A percentile compares a stretch with the other conserved stretches of the same genome.
phyloP scores from a whole-genome alignment of 2,113 vertebrate genomes.

The Bubo bubo region DNA sequence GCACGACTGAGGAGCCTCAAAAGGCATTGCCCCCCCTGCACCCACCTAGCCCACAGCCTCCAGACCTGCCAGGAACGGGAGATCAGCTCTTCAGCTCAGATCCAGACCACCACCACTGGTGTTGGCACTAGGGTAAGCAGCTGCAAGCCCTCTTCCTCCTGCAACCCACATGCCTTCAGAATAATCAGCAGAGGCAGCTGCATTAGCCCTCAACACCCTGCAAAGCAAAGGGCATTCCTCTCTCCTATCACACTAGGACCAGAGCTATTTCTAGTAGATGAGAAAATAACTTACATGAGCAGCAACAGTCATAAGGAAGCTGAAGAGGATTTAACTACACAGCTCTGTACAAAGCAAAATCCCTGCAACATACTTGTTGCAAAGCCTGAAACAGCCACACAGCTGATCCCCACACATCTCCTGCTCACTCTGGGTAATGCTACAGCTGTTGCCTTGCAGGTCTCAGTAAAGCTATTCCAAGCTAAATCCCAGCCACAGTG shows the following conservation, averaged over 20 bases:
- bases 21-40: rapidly evolving
- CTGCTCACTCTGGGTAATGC: not conserved
- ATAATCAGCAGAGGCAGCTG: not conserved
- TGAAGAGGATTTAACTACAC: constrained; percentile 11
- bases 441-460: not conserved
- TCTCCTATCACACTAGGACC: not conserved
- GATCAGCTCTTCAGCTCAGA: not conserved
- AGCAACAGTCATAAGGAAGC: not conserved
- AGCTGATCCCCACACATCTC: not conserved
- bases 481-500: not conserved
- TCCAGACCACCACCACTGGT: not conserved
- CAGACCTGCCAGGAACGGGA: not conserved
- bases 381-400: not conserved
- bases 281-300: not conserved
- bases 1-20: not conserved
- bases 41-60: not conserved
- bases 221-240: not conserved
- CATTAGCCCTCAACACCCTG: not conserved
- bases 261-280: not conserved
- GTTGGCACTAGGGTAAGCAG: not conserved
- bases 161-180: not conserved
- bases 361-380: not conserved
- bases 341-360: constrained; percentile 7
- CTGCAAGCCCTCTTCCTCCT: not conserved
- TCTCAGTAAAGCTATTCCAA: not conserved